Evolutionary conservation across 1,140 invertebrate genomes (phyloP).

Genomic region (Cylas formicarius): DNA sequence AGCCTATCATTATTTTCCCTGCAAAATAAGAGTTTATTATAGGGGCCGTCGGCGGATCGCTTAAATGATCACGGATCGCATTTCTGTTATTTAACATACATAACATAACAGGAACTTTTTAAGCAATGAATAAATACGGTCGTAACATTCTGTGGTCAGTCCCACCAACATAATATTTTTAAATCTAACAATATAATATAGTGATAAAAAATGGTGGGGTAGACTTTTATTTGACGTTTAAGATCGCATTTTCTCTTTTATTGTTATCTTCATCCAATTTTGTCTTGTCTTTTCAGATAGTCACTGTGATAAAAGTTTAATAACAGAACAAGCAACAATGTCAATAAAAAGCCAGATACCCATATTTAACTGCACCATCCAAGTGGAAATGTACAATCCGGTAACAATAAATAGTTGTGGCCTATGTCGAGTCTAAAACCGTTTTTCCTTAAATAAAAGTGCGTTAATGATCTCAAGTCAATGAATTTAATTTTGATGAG

Average conservation of each 20-base stretch:
- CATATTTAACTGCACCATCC: constrained; percentile 55
- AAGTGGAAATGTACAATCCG: constrained; percentile 47
- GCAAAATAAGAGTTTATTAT: too few relatives aligned
- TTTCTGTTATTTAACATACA: too few relatives aligned
- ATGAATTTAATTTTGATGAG: too few relatives aligned
- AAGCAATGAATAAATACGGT: not conserved
- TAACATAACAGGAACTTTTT: not conserved
- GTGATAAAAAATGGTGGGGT: not conserved
- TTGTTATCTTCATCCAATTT: not conserved
- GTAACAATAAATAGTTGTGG: constrained; percentile 31
- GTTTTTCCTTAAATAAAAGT: too few relatives aligned
- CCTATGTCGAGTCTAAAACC: constrained; percentile 26
- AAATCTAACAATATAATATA: not conserved
- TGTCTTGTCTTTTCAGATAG: constrained; percentile 43
- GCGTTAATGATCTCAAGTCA: too few relatives aligned
- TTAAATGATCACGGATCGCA: too few relatives aligned
- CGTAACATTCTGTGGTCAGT: not conserved
- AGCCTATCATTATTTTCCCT: too few relatives aligned
- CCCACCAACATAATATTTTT: not conserved
- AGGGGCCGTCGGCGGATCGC: too few relatives aligned
- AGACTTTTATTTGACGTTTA: not conserved
- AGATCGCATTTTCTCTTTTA: not conserved
- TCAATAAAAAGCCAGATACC: constrained; percentile 48
- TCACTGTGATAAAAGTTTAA: constrained; percentile 43
- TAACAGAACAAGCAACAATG: constrained; percentile 48